Evolutionary conservation across 2,888 invertebrate genomes (phyloP).

Genomic region (Drosophila infuscata): DNA sequence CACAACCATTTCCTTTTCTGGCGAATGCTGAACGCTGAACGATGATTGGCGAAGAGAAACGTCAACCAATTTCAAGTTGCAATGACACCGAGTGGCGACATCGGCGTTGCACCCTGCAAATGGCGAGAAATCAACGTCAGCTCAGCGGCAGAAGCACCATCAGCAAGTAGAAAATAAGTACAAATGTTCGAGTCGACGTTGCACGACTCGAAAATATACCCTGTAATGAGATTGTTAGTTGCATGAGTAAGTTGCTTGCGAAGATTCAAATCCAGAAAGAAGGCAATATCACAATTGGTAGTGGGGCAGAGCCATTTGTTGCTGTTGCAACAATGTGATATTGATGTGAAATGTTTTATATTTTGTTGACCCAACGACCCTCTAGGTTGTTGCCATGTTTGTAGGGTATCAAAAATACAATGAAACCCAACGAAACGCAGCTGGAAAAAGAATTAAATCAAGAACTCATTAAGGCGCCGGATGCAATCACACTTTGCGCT

Average conservation of each 20-base stretch:
- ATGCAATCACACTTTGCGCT: conserved; percentile 84
- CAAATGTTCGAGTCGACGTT: not conserved
- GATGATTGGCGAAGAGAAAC: conserved; percentile 27
- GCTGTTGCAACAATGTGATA: not conserved
- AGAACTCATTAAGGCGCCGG: conserved; percentile 84
- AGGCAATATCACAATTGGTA: not conserved
- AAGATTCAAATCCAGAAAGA: too few species aligned
- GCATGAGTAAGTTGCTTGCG: not conserved
- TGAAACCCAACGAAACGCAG: conserved; percentile 72
- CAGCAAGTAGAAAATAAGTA: conserved; percentile 7
- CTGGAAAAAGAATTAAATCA: conserved; percentile 83
- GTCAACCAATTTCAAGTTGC: conserved; percentile 68
- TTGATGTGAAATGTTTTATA: too few species aligned
- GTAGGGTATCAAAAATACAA: conserved; percentile 41
- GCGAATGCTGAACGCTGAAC: not conserved
- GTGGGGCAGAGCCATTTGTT: not conserved
- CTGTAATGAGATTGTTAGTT: not conserved
- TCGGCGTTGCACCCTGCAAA: conserved; percentile 68
- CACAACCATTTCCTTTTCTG: conserved; percentile 39
- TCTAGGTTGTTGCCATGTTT: not conserved
- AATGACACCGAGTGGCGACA: conserved; percentile 68
- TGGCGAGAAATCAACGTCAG: conserved; percentile 79
- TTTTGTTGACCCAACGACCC: not conserved
- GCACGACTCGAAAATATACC: conserved; percentile 1
- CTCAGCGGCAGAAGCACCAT: conserved; percentile 37